Base-by-base conservation (phyloP, 1,140 invertebrate species). In the Harpegnathos saltator region DNA sequence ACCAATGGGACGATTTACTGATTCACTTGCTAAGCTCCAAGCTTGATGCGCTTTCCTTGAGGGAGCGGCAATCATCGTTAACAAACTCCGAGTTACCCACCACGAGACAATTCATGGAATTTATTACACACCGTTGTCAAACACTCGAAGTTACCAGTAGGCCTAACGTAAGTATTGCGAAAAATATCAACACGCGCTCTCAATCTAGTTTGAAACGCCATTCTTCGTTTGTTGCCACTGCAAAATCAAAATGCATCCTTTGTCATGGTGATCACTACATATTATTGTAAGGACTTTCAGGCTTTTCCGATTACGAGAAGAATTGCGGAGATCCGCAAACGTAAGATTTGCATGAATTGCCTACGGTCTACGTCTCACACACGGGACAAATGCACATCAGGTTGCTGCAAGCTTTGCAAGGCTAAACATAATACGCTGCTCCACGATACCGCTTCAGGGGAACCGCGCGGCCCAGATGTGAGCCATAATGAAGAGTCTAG, bases 311-410 rank as follows among this genome's bases (percentile, higher is more conserved):
- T 81, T 15, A 14, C 33, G 1, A 17, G 68, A 11, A 59, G 84
- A 1, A 77, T 38, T 17, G 11, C 73, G 1, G 22, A 26, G 5
- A 58, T 80, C 2, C 81, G 58, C 38, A 19, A 61, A 3, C n/a
- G 24, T 5, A 73, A 77, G 17, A n/a, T 72, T 24, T 88, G 87
- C n/a, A 0, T 69, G 0, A 86, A 88, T 54, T 85, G 86, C 33
- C 26, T 85, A 12, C 54, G 71, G 17, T 59, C 44, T 5, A 72
- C 11, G 26, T 17, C 19, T 38, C 84, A 88, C 24, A 26, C 12
- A 3, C 5, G 38, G 0, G 19, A 61, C 3, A 56, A 58, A 33
- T 88, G 86, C 61, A 72, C 38, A 15, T 33, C 33, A 1, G 59
- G 81, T 24, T 5, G 22, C 9, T 88, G 84, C n/a, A 58, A 24